Percentiles rank a stretch among this genome's conserved stretches.
phyloP scores from a whole-genome alignment of 2,888 invertebrate species.

The Callinectes sapidus region DNA sequence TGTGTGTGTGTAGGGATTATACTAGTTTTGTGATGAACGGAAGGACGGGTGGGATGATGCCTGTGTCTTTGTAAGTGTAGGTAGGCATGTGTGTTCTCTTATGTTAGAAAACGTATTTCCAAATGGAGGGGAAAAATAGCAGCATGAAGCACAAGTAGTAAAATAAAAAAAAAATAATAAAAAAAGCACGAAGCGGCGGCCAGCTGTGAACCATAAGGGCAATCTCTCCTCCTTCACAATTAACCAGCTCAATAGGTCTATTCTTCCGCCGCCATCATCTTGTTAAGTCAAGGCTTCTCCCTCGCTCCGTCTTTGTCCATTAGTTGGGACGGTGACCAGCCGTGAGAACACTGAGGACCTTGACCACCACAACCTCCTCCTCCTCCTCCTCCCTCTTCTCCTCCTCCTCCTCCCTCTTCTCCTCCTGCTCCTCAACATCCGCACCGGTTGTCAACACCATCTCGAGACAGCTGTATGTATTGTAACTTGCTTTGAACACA shows the following conservation, averaged over 20 bases:
- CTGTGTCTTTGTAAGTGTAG: neutral
- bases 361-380: no score
- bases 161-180: no score
- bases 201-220: neutral
- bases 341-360: conserved; percentile 78
- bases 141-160: neutral
- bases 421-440: conserved; percentile 76
- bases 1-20: neutral
- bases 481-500: neutral
- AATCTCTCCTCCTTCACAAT: neutral
- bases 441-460: neutral
- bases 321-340: neutral
- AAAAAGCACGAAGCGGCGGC: neutral
- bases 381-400: neutral
- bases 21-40: neutral
- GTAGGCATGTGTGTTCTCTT: neutral
- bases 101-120: neutral
- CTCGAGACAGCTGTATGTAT: neutral
- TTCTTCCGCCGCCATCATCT: conserved; percentile 37
- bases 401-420: neutral
- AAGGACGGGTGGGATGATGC: neutral
- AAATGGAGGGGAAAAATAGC: neutral
- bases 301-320: conserved; percentile 9
- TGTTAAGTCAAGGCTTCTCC: conserved; percentile 6
- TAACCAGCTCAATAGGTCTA: conserved; percentile 27